Base-by-base conservation (phyloP, 2,888 invertebrate genomes). In the Mesorhabditis sp. region DNA sequence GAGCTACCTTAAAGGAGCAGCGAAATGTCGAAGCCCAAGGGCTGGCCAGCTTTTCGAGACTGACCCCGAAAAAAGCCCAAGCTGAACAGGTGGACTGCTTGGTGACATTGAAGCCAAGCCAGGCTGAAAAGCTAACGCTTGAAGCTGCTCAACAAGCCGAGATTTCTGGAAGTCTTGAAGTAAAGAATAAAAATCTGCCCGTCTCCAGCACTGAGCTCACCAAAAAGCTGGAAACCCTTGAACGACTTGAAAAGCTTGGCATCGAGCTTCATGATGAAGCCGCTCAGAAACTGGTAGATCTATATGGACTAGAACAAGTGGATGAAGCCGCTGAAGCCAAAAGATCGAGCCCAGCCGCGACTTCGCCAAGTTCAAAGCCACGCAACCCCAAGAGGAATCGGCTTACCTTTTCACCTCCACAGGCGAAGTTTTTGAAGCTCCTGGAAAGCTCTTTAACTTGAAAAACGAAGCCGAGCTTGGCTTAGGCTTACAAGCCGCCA, bases 401-500 rank as follows among this genome's bases (percentile, higher is more conserved):
- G 7, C 58, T 50, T n/a, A 50, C n/a, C 58, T 50, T n/a, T 50
- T 50, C n/a, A n/a, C n/a, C n/a, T 50, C 58, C 58, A 50, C 58
- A 50, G 28, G 28, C 28, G 28, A 28, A 28, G 28, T 28, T 28
- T 28, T 28, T 28, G 28, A 28, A 28, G 28, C 28, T 28, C 28
- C 28, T 28, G 28, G 28, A 28, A 28, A 28, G 28, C 28, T 28
- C 28, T 28, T 1, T 28, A 50, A 50, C n/a, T n/a, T 50, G 7
- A 10, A 50, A 50, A n/a, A 50, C 58, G 58, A 50, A 50, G 58
- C 58, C 58, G n/a, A 50, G n/a, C 58, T 50, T n/a, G n/a, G 58
- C 58, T 28, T 28, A 28, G 28, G 28, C 28, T 28, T 28, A 28
- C 28, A 28, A 28, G 58, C 58, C n/a, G 10, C 58, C 7, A 13